Base-by-base conservation (phyloP, 1,140 invertebrate genomes). In the Ylistrum balloti region DNA sequence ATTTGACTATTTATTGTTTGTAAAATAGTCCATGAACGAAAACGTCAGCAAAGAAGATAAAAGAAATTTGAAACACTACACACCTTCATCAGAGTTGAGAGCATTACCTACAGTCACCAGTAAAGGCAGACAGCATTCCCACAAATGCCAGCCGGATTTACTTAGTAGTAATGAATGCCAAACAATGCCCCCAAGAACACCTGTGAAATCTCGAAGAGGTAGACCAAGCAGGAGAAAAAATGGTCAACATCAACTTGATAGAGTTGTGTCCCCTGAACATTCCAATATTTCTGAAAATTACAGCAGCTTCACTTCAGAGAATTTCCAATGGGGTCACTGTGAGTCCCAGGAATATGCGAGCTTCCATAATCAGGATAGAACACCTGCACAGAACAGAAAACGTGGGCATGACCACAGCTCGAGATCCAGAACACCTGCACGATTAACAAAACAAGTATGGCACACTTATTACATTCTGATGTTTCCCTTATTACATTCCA, bases 221-320 rank as follows among this genome's bases (percentile, higher is more conserved):
- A 74, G 56, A 74, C 56, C 56, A 74, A 74, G 56, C n/a, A 74
- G 56, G 56, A 74, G 56, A n/a, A 22, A 74, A n/a, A 74, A 17
- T 9, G 1, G n/a, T 28, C 56, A 74, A 74, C 28, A 74, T 74
- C 56, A n/a, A 74, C 17, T n/a, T 74, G 56, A 74, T 9, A 74
- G 56, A 74, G 56, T 74, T 28, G 56, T 74, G 22, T 74, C 56
- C 56, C 56, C 56, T 74, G 56, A 74, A 74, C 56, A 74, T 74
- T 74, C 56, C 56, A 74, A 74, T n/a, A 74, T 74, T 74, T 74
- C n/a, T 74, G 56, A 74, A n/a, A 74, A 74, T 28, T 74, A 28
- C n/a, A 74, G 56, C n/a, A 74, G 56, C 22, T 74, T 74, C 13
- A 74, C 56, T 7, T 74, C 56, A 28, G 56, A 74, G 56, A 74